Percentiles rank a stretch among this genome's conserved stretches.
phyloP scores from a whole-genome alignment of 2,888 invertebrate species.

The Ischnura elegans region DNA sequence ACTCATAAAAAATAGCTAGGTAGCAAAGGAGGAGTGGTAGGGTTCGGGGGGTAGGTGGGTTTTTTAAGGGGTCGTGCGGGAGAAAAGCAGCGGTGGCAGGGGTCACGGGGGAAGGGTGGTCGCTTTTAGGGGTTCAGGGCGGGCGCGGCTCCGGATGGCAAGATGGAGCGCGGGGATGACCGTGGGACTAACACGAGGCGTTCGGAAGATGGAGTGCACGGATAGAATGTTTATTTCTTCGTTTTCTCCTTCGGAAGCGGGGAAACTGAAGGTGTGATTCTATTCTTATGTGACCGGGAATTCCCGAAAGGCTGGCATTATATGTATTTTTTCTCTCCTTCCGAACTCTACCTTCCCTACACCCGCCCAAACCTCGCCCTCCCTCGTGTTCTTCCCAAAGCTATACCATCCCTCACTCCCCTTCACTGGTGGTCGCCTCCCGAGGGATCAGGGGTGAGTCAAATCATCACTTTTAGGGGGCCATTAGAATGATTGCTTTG shows the following conservation, averaged over 20 bases:
- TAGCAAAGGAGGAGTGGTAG: slow-evolving; percentile 51
- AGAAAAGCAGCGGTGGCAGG: slow-evolving; percentile 15
- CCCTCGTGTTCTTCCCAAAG: background rate
- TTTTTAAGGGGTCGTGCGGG: background rate
- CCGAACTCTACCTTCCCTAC: background rate
- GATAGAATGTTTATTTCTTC: slow-evolving; percentile 65
- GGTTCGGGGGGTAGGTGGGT: slow-evolving; percentile 33
- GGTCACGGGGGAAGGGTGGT: background rate
- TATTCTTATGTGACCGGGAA: slow-evolving; percentile 62
- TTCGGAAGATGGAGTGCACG: slow-evolving; percentile 66
- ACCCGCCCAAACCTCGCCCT: background rate
- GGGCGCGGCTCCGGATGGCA: slow-evolving; percentile 9
- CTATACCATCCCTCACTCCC: too few relatives aligned
- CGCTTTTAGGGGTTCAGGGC: background rate
- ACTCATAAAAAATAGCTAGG: slow-evolving; percentile 65
- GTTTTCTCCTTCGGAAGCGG: slow-evolving; percentile 61
- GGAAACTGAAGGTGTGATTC: slow-evolving; percentile 62
- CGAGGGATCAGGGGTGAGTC: background rate
- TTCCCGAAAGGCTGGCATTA: slow-evolving; percentile 56
- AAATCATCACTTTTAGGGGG: slow-evolving; percentile 53
- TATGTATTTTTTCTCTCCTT: slow-evolving; percentile 32
- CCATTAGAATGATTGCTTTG: slow-evolving; percentile 65
- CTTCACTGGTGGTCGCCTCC: background rate
- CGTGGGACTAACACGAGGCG: slow-evolving; percentile 53
- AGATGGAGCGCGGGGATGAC: slow-evolving; percentile 58